Evolutionary conservation across 2,888 invertebrate species (phyloP), one percentile per base, ranked within the genome.

Genomic region (Odontocolon sp.): DNA sequence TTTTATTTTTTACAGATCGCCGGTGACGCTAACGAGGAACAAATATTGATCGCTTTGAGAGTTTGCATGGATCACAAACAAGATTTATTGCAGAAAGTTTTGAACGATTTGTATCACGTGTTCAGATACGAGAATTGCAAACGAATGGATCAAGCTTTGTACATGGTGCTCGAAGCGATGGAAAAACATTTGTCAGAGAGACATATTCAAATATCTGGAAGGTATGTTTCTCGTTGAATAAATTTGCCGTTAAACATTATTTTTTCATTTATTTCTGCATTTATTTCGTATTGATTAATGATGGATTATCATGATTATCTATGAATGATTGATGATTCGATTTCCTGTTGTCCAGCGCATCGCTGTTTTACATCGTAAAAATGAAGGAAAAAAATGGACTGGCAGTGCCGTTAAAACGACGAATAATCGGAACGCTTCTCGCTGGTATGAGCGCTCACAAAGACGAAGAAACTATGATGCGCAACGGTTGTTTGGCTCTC

Each of bases 361-460:
- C 97, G 3, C 91, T 99, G 72, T 98, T 98, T 91, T 98, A 98
- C 91, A 97, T 99, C 83, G 96, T 98, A 1, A 98, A 98, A 91
- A 96, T 96, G 42, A 95, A 95, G 80, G 96, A 96, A 85, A 95
- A 94, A 82, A 92, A 93, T 3, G 93, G 93, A 81, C 93, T 97
- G 80, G 95, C 95, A 26, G 93, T 94, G 11, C 93, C 93, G 83
- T 92, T 96, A 75, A 96, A 96, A 87, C 93, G 94, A 86, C 94
- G 94, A 84, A 96, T 98, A 73, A 96, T 98, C 66, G 94, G 94
- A 0, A 95, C 96, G 0, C 91, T 98, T 63, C 92, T 98, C 33
- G 95, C 97, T 87, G 98, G 96, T 14, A 98, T 98, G 98, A 95
- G 95, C 83, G 93, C 94, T 64, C 96, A 97, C 87, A 93, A 94